Conservation (phyloP, 2,797 vertebrate genomes). For the Labeo calbasu region DNA sequence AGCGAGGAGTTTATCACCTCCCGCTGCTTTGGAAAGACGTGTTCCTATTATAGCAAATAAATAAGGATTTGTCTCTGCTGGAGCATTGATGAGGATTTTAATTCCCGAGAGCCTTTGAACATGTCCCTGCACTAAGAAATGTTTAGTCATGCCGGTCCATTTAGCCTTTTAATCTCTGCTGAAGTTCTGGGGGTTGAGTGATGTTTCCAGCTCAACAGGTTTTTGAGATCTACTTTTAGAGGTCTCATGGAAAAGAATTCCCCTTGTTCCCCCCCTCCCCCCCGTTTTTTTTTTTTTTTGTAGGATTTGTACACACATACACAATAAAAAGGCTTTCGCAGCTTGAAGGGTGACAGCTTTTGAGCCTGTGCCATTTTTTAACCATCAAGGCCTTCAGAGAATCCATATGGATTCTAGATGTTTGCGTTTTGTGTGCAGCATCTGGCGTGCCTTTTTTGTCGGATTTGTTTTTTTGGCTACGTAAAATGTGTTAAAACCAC, state of each 20-base stretch:
- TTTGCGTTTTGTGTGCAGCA: constrained; percentile 62
- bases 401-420: constrained; percentile 56
- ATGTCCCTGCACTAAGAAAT: constrained; percentile 44
- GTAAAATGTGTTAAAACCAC: constrained; percentile 23
- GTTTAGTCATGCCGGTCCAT: constrained; percentile 40
- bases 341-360: constrained; percentile 55
- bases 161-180: constrained; percentile 47
- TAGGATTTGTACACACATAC: constrained; percentile 36
- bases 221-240: constrained; percentile 41
- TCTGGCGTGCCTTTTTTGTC: constrained; percentile 56
- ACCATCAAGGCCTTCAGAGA: constrained; percentile 42
- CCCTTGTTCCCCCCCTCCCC: neutral
- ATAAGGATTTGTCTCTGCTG: constrained; percentile 54
- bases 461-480: constrained; percentile 25
- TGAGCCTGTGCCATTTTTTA: constrained; percentile 39
- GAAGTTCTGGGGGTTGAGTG: constrained; percentile 43
- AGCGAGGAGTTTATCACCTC: constrained; percentile 42
- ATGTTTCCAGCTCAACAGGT: constrained; percentile 43
- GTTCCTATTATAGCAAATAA: constrained; percentile 51
- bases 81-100: constrained; percentile 46
- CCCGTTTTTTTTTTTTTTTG: constrained; percentile 44
- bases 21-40: constrained; percentile 42
- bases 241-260: constrained; percentile 38
- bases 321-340: constrained; percentile 49
- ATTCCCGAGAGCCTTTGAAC: constrained; percentile 39